Evolutionary conservation across 2,797 vertebrate genomes (phyloP), one percentile per base, ranked within the genome.

Genomic region (Distichodus sexfasciatus): DNA sequence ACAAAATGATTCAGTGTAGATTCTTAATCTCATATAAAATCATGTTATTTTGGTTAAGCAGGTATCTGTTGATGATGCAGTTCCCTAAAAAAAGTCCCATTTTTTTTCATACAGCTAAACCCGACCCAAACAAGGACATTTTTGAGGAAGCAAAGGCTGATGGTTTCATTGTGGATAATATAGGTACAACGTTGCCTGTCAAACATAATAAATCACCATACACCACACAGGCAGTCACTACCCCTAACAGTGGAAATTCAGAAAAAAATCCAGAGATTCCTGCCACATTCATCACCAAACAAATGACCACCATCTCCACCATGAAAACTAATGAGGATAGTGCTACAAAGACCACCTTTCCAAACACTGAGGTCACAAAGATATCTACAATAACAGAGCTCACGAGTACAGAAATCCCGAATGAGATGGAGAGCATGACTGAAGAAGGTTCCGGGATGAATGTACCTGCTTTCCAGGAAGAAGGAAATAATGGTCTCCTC

Each of bases 71-170:
- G n/a, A n/a, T n/a, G n/a, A n/a, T n/a, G n/a, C n/a, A n/a, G n/a
- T n/a, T n/a, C n/a, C n/a, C n/a, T n/a, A n/a, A n/a, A n/a, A n/a
- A n/a, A n/a, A n/a, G n/a, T n/a, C n/a, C n/a, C n/a, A n/a, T n/a
- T 66, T 68, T 21, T 71, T 54, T 21, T 71, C 17, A 15, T 14
- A 14, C 36, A 79, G 77, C 9, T 66, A 51, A 66, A 38, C 35
- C 31, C 1, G 76, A 84, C 23, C 28, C n/a, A 9, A 79, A 85
- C 17, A 78, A 79, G 6, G 82, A 84, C 0, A 15, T 86, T 44
- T 9, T 85, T 6, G 3, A 59, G 12, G 87, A 89, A 62, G 83
- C 69, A 0, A 14, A 55, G 40, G 85, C 59, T 0, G 90, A 91
- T 0, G 87, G 81, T 0, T 89, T 85, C 60, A 62, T 89, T 0